Base-by-base conservation (phyloP, 2,888 invertebrate genomes). In the Ennomos erosarius region DNA sequence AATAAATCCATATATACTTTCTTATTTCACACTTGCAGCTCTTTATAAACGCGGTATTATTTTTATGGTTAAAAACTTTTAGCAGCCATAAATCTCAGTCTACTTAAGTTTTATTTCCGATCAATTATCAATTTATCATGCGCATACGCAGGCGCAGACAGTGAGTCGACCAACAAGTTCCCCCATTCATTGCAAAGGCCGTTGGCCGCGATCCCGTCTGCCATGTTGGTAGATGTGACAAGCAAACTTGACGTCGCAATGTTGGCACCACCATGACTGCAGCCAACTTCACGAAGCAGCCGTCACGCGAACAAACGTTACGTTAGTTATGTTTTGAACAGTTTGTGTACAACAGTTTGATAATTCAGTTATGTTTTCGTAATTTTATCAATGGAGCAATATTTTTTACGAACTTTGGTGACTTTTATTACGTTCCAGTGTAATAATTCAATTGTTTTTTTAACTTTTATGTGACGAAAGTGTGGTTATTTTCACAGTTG, bases 401-500 rank as follows among this genome's bases (percentile, higher is more conserved):
- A 68, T 47, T 65, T 67, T 67, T 71, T 46, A 44, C 38, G 39
- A 49, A 9, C 11, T 66, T 49, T 43, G 6, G 26, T 26, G 26
- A 0, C 40, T 47, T 57, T 60, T 54, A n/a, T 55, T 61, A 55
- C 65, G 61, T 64, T 56, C 57, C 10, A 50, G 51, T 58, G 63
- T 64, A 64, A 64, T 59, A 56, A 57, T 53, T 64, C 13, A 46
- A 69, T 68, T 73, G 61, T 51, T 13, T 13, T 13, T 68, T 68
- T 16, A 16, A 55, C 53, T 56, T 59, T 44, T 39, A 39, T 48
- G 59, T 56, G 55, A 37, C 85, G 83, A 87, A 88, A 85, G 86
- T 88, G 78, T 73, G 87, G 86, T 87, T 88, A 87, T 83, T 77
- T 85, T 85, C 82, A 82, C 81, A 78, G 81, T 85, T 85, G 70